phyloP scores from a whole-genome alignment of 2,797 vertebrate genomes.

The Channa striata region DNA sequence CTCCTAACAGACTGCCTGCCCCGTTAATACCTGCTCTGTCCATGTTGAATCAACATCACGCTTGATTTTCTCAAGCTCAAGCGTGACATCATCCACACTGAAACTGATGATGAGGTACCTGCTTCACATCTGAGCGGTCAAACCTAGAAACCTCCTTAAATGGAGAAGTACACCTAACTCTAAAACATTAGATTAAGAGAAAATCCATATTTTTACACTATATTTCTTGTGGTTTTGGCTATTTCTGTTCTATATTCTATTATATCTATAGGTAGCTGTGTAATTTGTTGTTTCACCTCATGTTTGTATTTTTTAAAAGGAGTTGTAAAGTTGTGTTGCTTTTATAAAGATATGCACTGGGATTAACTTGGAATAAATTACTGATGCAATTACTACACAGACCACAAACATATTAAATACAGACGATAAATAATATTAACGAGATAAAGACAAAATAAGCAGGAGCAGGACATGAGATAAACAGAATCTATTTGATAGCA shows the following conservation, averaged over 20 bases:
- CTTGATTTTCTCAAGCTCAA: constrained; percentile 7
- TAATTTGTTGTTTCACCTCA: background rate
- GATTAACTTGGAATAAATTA: constrained; percentile 71
- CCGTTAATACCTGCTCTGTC: background rate
- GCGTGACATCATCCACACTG: constrained; percentile 8
- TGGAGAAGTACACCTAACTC: constrained; percentile 29
- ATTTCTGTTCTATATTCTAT: too few species aligned
- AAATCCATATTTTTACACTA: constrained; percentile 19
- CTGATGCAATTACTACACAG: constrained; percentile 51
- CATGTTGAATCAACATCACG: constrained; percentile 1
- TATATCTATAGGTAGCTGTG: background rate
- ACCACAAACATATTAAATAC: constrained; percentile 3
- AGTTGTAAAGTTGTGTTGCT: constrained; percentile 41
- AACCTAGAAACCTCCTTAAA: background rate
- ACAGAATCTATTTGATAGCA: background rate
- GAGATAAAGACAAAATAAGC: background rate
- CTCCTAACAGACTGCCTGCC: constrained; percentile 53
- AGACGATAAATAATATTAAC: constrained; percentile 4
- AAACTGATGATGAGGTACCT: constrained; percentile 18
- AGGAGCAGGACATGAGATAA: background rate
- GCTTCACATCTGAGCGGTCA: constrained; percentile 17
- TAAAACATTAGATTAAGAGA: constrained; percentile 12
- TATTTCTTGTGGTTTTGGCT: constrained; percentile 20
- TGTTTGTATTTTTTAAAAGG: constrained; percentile 29
- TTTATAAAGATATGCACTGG: constrained; percentile 54